Evolutionary conservation across 2,888 invertebrate species (phyloP), one percentile per base, ranked within the genome.

Genomic region (Arctia plantaginis): DNA sequence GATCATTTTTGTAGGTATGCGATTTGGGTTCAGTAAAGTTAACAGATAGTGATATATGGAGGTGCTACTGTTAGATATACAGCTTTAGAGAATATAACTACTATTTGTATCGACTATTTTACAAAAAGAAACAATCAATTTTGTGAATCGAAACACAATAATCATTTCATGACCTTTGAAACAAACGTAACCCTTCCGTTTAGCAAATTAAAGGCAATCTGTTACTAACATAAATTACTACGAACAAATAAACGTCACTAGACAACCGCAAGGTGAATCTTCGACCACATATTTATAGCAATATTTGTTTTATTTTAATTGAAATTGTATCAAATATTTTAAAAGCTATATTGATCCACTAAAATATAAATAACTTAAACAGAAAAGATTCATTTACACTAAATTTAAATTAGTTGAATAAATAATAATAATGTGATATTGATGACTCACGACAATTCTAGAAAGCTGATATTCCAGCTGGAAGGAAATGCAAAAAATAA

Each of bases 81-180:
- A n/a, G n/a, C n/a, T n/a, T n/a, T n/a, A n/a, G n/a, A n/a, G n/a
- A n/a, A n/a, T n/a, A n/a, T n/a, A n/a, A n/a, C n/a, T n/a, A n/a
- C n/a, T n/a, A n/a, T n/a, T n/a, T n/a, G n/a, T n/a, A n/a, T n/a
- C n/a, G n/a, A n/a, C n/a, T n/a, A n/a, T n/a, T n/a, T n/a, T n/a
- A n/a, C n/a, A n/a, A n/a, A n/a, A n/a, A n/a, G n/a, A n/a, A n/a
- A n/a, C n/a, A n/a, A n/a, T n/a, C n/a, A n/a, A n/a, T n/a, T n/a
- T n/a, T n/a, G n/a, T n/a, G n/a, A n/a, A n/a, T n/a, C n/a, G n/a
- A n/a, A n/a, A n/a, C n/a, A n/a, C n/a, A n/a, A 20, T 47, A 47
- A 23, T 55, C n/a, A n/a, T 66, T n/a, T 66, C 39, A 41, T 66
- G 13, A 41, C 27, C 41, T 66, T 66, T 66, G 66, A 66, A 39